These are phyloP conservation scores for Lagorchestes hirsutus DNA, from an alignment of 2,797 vertebrate species.

Conservation along the genomic window DNA sequence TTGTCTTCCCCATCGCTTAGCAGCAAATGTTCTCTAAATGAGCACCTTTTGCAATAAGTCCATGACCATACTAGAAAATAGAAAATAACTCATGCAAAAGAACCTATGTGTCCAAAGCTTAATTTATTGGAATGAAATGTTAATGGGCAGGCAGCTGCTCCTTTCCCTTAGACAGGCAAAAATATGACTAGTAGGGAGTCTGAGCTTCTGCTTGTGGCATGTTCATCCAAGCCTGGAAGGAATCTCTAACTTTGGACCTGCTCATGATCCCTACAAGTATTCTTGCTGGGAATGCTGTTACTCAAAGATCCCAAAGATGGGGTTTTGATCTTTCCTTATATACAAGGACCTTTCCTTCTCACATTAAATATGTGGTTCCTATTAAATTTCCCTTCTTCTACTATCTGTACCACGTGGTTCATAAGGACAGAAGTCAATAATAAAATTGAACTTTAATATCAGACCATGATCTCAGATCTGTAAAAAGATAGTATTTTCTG, in stretches of 20 bases:
- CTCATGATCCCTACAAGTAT: not conserved
- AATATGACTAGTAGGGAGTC: not conserved
- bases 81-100: not conserved
- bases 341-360: not conserved
- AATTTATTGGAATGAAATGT: not conserved
- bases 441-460: not conserved
- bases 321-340: not conserved
- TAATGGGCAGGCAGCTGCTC: not conserved
- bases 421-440: not conserved
- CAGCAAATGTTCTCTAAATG: not conserved
- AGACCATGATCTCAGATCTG: not conserved
- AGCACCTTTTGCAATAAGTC: not conserved
- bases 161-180: not conserved
- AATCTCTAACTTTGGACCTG: not conserved
- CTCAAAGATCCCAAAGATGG: not conserved
- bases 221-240: not conserved
- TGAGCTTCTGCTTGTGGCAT: not conserved
- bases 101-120: not conserved
- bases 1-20: not conserved
- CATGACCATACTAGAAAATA: not conserved
- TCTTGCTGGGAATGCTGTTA: not conserved
- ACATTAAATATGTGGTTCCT: not conserved
- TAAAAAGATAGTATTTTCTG: not conserved
- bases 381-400: not conserved
- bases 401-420: not conserved